Percentiles rank a stretch among this genome's conserved stretches.
Evolutionary conservation across 1,140 invertebrate genomes (phyloP).

Genomic region (Conus ventricosus): DNA sequence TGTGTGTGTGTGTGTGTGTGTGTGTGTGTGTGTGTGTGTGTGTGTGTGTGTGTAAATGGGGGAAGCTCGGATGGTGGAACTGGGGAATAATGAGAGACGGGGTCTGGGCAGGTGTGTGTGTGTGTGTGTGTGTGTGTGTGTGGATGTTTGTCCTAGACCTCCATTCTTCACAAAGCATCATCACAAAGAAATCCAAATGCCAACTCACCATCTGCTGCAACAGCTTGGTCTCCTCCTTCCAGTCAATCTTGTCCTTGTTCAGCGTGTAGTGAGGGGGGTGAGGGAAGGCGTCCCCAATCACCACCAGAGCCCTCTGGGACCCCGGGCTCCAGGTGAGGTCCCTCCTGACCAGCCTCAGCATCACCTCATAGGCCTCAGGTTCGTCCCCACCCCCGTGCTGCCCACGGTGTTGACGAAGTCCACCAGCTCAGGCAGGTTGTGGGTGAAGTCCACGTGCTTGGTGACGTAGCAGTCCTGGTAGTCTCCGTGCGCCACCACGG

Average conservation of each 20-base stretch:
- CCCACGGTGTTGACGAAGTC: slow-evolving; percentile 61
- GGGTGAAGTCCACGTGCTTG: slow-evolving; percentile 63
- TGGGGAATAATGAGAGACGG: no score
- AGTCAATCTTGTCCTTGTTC: slow-evolving; percentile 63
- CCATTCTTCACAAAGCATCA: neutral
- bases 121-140: no score
- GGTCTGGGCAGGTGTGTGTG: no score
- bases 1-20: no score
- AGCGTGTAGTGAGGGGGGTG: slow-evolving; percentile 58
- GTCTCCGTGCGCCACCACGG: slow-evolving; percentile 63
- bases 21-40: no score
- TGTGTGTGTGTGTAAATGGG: no score
- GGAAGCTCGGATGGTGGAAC: no score
- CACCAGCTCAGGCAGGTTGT: slow-evolving; percentile 55
- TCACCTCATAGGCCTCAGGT: slow-evolving; percentile 67
- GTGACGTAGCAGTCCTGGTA: slow-evolving; percentile 68
- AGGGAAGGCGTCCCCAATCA: slow-evolving; percentile 69
- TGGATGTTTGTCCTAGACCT: no score
- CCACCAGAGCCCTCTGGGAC: slow-evolving; percentile 61
- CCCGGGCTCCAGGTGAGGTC: slow-evolving; percentile 57
- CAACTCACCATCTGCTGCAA: slow-evolving; percentile 27
- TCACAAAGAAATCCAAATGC: neutral
- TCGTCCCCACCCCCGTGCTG: slow-evolving; percentile 61
- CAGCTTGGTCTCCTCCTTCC: slow-evolving; percentile 58
- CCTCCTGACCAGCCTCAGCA: slow-evolving; percentile 47